phyloP scores from a whole-genome alignment of 1,140 invertebrate species.

The Trichomalopsis sarcophagae region DNA sequence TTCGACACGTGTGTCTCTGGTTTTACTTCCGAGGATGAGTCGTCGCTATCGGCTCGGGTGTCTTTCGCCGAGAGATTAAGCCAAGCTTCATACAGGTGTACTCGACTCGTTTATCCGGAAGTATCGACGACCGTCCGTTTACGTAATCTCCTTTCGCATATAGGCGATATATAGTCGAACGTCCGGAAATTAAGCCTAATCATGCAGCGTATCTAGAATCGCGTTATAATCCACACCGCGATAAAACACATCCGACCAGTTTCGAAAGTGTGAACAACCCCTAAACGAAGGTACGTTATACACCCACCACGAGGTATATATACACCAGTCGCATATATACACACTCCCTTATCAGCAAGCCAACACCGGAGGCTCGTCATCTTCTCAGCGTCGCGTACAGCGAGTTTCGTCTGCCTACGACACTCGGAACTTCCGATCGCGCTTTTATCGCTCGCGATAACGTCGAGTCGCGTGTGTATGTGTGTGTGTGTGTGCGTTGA shows the following conservation, averaged over 20 bases:
- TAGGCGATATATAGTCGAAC: too few species aligned
- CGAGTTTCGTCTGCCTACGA: background rate
- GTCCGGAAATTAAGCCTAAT: background rate
- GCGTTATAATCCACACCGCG: too few species aligned
- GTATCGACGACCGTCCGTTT: too few species aligned
- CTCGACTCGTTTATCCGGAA: background rate
- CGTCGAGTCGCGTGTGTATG: background rate
- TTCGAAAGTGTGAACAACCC: too few species aligned
- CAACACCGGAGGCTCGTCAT: conserved; percentile 44
- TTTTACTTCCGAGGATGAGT: background rate
- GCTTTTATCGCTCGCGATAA: background rate
- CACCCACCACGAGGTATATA: too few species aligned
- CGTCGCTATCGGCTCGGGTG: background rate
- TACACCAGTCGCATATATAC: too few species aligned
- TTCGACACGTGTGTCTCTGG: background rate
- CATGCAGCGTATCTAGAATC: too few species aligned
- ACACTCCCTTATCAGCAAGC: conserved; percentile 6
- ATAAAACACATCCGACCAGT: too few species aligned
- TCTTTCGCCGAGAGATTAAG: background rate
- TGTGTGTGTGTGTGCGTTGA: background rate
- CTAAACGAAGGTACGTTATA: too few species aligned
- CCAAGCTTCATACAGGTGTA: too few species aligned
- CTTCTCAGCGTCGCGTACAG: background rate
- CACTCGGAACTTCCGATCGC: conserved; percentile 25
- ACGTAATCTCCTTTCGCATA: too few species aligned